Evolutionary conservation across 2,888 invertebrate genomes (phyloP).

Genomic region (Iselma pallidipennis): DNA sequence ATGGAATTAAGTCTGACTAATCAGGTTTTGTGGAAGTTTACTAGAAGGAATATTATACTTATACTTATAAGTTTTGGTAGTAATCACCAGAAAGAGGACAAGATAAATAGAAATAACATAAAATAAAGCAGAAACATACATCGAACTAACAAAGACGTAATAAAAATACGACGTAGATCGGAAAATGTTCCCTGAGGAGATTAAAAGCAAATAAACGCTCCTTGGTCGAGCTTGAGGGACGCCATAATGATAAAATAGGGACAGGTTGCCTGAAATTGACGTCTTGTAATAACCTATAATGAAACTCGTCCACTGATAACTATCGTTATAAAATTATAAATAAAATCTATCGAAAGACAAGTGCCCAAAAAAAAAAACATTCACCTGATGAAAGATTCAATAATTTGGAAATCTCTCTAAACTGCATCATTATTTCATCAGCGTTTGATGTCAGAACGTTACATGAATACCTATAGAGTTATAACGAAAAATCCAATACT

Average conservation of each 20-base stretch:
- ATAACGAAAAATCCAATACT: constrained; percentile 4
- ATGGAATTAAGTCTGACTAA: constrained; percentile 27
- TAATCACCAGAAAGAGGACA: not conserved
- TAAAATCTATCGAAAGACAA: too few species aligned
- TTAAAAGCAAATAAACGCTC: constrained; percentile 32
- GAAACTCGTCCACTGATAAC: too few species aligned
- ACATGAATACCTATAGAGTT: not conserved
- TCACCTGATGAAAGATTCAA: not conserved
- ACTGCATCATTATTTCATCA: not conserved
- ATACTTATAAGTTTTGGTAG: not conserved
- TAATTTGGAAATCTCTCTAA: not conserved
- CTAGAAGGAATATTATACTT: too few species aligned
- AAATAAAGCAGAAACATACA: not conserved
- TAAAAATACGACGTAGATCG: constrained; percentile 23
- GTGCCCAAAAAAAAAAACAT: too few species aligned
- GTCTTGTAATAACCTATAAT: constrained; percentile 22
- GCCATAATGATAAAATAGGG: constrained; percentile 20
- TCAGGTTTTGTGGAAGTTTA: constrained; percentile 12
- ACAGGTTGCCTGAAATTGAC: constrained; percentile 19
- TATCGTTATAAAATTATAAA: too few species aligned
- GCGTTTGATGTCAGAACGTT: not conserved
- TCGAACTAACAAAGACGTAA: constrained; percentile 12
- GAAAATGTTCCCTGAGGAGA: constrained; percentile 25
- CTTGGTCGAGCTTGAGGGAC: constrained; percentile 20
- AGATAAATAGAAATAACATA: not conserved